Evolutionary conservation across 2,888 invertebrate genomes (phyloP), one percentile per base, ranked within the genome.

Genomic region (Ormia ochracea): DNA sequence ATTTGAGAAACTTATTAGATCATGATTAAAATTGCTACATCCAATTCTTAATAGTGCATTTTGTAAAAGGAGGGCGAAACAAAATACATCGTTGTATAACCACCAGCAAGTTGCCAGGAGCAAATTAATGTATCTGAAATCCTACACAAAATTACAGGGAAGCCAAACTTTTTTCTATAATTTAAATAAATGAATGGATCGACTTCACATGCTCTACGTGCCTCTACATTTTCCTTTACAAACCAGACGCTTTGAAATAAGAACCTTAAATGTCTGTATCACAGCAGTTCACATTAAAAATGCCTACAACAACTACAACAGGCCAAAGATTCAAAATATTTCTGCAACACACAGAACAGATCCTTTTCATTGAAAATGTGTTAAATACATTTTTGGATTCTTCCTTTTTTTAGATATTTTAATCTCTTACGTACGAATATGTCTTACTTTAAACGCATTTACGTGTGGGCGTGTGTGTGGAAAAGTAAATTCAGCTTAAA

Each of bases 101-200:
- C 4, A 14, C n/a, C 59, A 52, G 38, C 31, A 31, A 38, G 10
- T 59, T 10, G 45, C n/a, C n/a, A n/a, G n/a, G n/a, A n/a, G n/a
- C n/a, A n/a, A n/a, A n/a, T n/a, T n/a, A 73, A 54, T 38, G 23
- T 12, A 19, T 17, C 19, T 72, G 23, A 21, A 41, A 21, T 56
- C 38, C 5, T 43, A 26, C 31, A 12, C 33, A 36, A 41, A 33
- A n/a, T n/a, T n/a, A n/a, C n/a, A n/a, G n/a, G n/a, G n/a, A 31
- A 54, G 2, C 31, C 21, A 48, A 59, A 65, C 19, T 48, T 56
- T 43, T 12, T 38, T 9, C 23, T 14, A 12, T 65, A 9, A 21
- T 48, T 41, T 12, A 36, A 54, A 36, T 36, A 54, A 73, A 73
- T 73, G 45, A 54, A 63, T 26, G 45, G 73, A 26, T 65, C 38